Evolutionary conservation across 1,140 invertebrate species (phyloP), one percentile per base, ranked within the genome.

Genomic region (Camponotus pennsylvanicus): DNA sequence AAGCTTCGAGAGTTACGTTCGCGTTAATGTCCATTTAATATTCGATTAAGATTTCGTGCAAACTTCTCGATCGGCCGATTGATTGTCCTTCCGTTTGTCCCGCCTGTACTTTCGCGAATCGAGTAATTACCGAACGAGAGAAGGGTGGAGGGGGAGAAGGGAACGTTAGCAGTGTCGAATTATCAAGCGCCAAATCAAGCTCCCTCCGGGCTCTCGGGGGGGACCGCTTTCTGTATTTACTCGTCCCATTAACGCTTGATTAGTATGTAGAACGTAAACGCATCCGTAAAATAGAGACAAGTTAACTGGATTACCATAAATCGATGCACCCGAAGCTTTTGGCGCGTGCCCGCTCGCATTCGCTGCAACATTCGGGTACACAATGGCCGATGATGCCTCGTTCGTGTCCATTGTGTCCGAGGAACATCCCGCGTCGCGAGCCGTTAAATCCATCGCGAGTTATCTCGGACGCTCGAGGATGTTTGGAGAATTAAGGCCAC

Each of bases 271-370:
- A 49, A 78, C 73, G 83, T 78, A 86, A 69, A 79, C 49, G 75
- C 49, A 59, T 67, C 75, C 87, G 70, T 86, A 88, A 86, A 88
- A 86, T 83, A 76, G 77, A 61, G 70, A 86, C 59, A 55, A 82
- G 77, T 86, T 86, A 86, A 86, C 55, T 55, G 69, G 73, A 88
- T 88, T 88, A 88, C 61, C 87, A 80, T 82, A 86, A 88, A 88
- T 88, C 87, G 87, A 88, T 88, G 84, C 40, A 42, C 42, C 34
- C 37, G 42, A 27, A 34, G 66, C 76, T 37, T 59, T 67, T 64
- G 34, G 66, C 52, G 34, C 34, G 75, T 59, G 69, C 57, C 9
- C 34, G 59, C 61, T 52, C 15, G 63, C 21, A 21, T 21, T 21
- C 21, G 21, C 52, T 52, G 71, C 64, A 75, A 64, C 59, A 61